Conservation (phyloP, 2,113 vertebrate genomes). For the Holacanthus passer region DNA sequence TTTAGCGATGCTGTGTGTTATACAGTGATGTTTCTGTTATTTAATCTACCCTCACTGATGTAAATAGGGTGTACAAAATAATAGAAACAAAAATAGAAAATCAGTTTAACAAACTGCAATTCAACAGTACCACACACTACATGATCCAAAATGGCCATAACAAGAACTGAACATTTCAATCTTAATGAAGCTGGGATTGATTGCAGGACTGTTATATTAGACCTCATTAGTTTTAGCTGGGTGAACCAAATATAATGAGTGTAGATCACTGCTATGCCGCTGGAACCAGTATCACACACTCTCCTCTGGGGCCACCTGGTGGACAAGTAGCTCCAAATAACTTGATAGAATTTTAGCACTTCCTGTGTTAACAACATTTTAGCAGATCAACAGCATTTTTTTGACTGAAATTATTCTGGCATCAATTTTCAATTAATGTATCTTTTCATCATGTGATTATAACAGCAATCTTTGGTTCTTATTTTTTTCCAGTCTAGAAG, state of each 20-base stretch:
- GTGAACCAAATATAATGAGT: neutral
- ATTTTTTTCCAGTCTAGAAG: neutral
- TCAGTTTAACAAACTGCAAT: neutral
- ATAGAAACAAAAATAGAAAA: neutral
- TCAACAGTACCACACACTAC: neutral
- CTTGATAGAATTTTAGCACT: neutral
- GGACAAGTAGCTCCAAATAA: constrained; percentile 23
- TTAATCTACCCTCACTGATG: neutral
- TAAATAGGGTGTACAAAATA: neutral
- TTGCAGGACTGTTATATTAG: neutral
- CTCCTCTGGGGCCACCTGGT: constrained; percentile 68
- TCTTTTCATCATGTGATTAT: neutral
- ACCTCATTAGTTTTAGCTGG: neutral
- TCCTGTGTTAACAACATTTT: neutral
- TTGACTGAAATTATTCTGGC: too few species aligned
- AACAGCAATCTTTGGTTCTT: too few species aligned
- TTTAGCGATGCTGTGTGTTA: too few species aligned
- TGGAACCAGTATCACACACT: neutral
- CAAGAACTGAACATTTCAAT: neutral
- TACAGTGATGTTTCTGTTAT: neutral
- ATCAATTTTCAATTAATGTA: neutral
- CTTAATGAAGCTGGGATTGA: neutral
- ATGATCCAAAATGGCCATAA: neutral
- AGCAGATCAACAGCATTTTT: neutral
- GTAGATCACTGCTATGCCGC: neutral